A percentile compares a stretch with the other conserved stretches of the same genome.
Evolutionary conservation across 2,797 vertebrate genomes (phyloP).

Genomic region (Linurgus olivaceus): DNA sequence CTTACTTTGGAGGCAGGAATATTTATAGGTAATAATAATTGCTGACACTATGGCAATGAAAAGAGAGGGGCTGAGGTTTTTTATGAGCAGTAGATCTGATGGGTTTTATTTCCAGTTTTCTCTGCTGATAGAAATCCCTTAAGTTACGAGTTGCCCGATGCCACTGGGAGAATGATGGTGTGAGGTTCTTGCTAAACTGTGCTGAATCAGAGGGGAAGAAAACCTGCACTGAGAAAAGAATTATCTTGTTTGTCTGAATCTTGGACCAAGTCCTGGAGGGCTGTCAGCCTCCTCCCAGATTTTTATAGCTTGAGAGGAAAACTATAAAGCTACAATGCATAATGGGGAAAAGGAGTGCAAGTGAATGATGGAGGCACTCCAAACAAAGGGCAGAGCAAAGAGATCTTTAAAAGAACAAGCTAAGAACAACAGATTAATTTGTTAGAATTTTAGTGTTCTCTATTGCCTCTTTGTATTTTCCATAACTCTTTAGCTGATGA

Average conservation of each 20-base stretch:
- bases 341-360: neutral
- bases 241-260: neutral
- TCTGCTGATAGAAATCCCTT: neutral
- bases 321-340: neutral
- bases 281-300: neutral
- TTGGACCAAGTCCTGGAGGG: neutral
- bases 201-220: neutral
- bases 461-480: neutral
- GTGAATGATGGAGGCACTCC: neutral
- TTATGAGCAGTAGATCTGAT: neutral
- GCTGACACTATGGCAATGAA: neutral
- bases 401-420: neutral
- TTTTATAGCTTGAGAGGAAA: neutral
- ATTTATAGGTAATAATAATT: neutral
- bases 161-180: neutral
- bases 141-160: neutral
- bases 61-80: neutral
- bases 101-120: neutral
- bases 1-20: neutral
- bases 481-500: neutral
- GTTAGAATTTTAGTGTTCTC: neutral
- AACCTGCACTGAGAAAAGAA: neutral
- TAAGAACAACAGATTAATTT: neutral
- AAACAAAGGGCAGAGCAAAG: neutral
- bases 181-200: neutral